Conservation (phyloP, 2,113 vertebrate species). For the Campylomormyrus numenius region DNA sequence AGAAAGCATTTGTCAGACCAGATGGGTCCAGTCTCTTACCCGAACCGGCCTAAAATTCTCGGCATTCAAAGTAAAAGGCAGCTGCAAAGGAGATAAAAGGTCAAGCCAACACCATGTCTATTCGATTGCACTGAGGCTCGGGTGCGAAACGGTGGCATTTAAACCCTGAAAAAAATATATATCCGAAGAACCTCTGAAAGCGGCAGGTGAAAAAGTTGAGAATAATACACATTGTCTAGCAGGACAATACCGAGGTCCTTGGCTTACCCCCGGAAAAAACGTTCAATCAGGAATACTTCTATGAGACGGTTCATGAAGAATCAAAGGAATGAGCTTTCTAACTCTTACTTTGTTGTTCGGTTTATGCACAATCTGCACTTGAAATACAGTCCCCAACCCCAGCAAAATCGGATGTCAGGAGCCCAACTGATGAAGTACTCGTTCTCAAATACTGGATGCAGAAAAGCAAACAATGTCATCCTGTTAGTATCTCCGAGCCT, state of each 20-base stretch:
- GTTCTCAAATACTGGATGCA: background rate
- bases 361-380: background rate
- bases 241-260: background rate
- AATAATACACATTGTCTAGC: background rate
- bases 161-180: background rate
- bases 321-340: background rate
- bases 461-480: background rate
- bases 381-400: background rate
- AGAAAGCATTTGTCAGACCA: slow-evolving; percentile 22
- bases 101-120: background rate
- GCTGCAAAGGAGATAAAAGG: slow-evolving; percentile 17
- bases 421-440: background rate
- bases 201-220: background rate
- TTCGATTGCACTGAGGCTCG: background rate
- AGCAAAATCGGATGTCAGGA: background rate
- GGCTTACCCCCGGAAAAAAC: background rate
- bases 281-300: background rate
- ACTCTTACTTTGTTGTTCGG: background rate
- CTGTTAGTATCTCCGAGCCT: background rate
- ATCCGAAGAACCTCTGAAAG: background rate
- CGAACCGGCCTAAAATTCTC: slow-evolving; percentile 14
- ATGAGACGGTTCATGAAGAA: background rate
- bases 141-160: background rate
- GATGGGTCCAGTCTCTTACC: slow-evolving; percentile 16
- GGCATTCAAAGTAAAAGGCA: slow-evolving; percentile 22